These are phyloP conservation scores for Lerema accius DNA, from an alignment of 1,140 invertebrate genomes.

Conservation along the genomic window DNA sequence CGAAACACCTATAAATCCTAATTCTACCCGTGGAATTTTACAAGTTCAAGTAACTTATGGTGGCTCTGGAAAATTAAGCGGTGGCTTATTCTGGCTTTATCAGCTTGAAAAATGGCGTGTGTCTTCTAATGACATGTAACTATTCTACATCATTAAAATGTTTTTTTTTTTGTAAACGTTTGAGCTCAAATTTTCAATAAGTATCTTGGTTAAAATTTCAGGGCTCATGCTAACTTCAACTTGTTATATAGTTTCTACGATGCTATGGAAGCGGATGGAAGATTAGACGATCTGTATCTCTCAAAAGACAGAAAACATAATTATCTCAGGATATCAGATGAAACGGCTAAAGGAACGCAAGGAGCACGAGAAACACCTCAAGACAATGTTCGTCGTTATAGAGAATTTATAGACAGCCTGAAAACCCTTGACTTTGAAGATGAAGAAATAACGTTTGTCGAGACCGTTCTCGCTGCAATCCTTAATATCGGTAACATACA, in stretches of 20 bases:
- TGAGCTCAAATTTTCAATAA: neutral
- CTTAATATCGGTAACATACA: slow-evolving; percentile 92
- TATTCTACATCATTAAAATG: too few species aligned
- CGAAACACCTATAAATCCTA: slow-evolving; percentile 91
- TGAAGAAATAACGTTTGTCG: slow-evolving; percentile 88
- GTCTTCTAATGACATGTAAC: slow-evolving; percentile 89
- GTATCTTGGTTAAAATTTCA: slow-evolving; percentile 56
- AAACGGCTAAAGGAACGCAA: slow-evolving; percentile 77
- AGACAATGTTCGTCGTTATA: slow-evolving; percentile 85
- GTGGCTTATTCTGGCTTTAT: slow-evolving; percentile 93
- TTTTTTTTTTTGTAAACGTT: neutral
- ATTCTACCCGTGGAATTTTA: slow-evolving; percentile 93
- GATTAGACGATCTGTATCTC: slow-evolving; percentile 85
- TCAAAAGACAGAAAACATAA: slow-evolving; percentile 88
- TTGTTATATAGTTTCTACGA: slow-evolving; percentile 96
- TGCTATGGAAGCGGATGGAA: slow-evolving; percentile 86
- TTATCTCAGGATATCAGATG: slow-evolving; percentile 88
- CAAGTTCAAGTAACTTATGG: slow-evolving; percentile 94
- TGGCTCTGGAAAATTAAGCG: slow-evolving; percentile 91
- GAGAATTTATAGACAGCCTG: slow-evolving; percentile 85
- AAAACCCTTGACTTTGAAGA: slow-evolving; percentile 88
- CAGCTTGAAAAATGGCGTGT: slow-evolving; percentile 95
- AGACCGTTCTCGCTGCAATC: slow-evolving; percentile 89
- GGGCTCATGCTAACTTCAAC: slow-evolving; percentile 94
- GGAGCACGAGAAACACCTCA: slow-evolving; percentile 84